Evolutionary conservation across 2,797 vertebrate genomes (phyloP).

Genomic region (Myioborus melanocephalus): DNA sequence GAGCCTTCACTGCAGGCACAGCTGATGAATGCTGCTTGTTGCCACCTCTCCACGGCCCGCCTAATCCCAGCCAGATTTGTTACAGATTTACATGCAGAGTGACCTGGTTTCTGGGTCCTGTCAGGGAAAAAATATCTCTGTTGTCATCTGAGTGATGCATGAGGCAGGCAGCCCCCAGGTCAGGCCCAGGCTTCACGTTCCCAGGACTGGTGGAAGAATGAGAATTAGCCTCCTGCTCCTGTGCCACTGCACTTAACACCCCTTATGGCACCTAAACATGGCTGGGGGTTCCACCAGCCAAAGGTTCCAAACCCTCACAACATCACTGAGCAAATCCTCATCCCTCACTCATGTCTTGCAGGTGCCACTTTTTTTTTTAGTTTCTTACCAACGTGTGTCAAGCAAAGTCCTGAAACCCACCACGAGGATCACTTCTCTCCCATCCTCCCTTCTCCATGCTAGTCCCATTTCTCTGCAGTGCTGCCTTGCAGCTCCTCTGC

Average conservation of each 20-base stretch:
- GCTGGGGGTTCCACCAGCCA: not conserved
- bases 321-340: not conserved
- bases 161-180: not conserved
- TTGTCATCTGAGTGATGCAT: slow-evolving; percentile 45
- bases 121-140: slow-evolving; percentile 45
- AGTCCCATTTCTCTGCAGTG: accelerated
- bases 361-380: not conserved
- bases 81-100: slow-evolving; percentile 34
- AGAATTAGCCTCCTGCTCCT: not conserved
- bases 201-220: not conserved
- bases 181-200: not conserved
- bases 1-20: not conserved
- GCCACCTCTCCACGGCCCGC: not conserved
- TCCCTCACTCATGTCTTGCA: accelerated
- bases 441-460: not conserved
- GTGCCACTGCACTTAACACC: not conserved
- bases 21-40: slow-evolving; percentile 30
- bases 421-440: not conserved
- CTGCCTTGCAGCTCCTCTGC: not conserved
- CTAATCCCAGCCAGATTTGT: slow-evolving; percentile 55
- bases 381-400: not conserved
- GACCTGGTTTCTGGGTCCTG: slow-evolving; percentile 55
- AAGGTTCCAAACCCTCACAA: accelerated
- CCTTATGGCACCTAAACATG: not conserved
- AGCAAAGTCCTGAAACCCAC: not conserved